A percentile compares a stretch with the other conserved stretches of the same genome.
phyloP scores from a whole-genome alignment of 2,888 invertebrate genomes.

The Chesias legatella region DNA sequence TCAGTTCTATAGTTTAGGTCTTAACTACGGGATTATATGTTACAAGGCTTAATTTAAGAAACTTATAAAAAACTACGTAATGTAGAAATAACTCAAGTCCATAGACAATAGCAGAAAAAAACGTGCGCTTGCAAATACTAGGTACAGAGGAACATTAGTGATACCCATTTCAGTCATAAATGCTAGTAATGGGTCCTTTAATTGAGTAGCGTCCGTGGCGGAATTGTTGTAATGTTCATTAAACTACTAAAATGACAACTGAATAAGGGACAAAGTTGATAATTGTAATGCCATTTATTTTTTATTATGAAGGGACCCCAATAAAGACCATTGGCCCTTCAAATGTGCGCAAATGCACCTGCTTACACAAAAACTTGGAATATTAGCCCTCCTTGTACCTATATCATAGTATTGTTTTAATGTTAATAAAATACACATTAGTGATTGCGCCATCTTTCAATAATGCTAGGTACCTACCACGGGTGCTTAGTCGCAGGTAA shows the following conservation, averaged over 20 bases:
- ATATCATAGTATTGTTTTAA: conserved; percentile 21
- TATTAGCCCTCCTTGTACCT: conserved; percentile 20
- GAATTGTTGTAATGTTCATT: conserved; percentile 50
- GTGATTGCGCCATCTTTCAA: too few species aligned
- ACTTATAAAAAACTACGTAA: neutral
- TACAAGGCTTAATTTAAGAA: too few species aligned
- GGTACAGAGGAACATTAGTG: conserved; percentile 20
- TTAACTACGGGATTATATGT: too few species aligned
- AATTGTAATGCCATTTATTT: conserved; percentile 66
- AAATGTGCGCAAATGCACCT: conserved; percentile 61
- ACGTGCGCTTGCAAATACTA: neutral
- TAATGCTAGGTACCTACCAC: too few species aligned
- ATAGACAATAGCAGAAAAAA: conserved; percentile 2
- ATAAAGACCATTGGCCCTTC: conserved; percentile 52
- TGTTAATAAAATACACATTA: conserved; percentile 13
- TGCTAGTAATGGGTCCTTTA: conserved; percentile 32
- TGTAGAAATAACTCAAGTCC: neutral
- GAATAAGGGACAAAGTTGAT: conserved; percentile 49
- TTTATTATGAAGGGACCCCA: conserved; percentile 49
- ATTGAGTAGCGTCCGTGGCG: conserved; percentile 35
- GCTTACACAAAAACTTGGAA: conserved; percentile 51
- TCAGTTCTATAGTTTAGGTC: too few species aligned
- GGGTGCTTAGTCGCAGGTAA: too few species aligned
- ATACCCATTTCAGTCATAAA: conserved; percentile 15
- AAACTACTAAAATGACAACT: conserved; percentile 46